phyloP scores from a whole-genome alignment of 2,113 vertebrate species.

The Hippolais icterina region DNA sequence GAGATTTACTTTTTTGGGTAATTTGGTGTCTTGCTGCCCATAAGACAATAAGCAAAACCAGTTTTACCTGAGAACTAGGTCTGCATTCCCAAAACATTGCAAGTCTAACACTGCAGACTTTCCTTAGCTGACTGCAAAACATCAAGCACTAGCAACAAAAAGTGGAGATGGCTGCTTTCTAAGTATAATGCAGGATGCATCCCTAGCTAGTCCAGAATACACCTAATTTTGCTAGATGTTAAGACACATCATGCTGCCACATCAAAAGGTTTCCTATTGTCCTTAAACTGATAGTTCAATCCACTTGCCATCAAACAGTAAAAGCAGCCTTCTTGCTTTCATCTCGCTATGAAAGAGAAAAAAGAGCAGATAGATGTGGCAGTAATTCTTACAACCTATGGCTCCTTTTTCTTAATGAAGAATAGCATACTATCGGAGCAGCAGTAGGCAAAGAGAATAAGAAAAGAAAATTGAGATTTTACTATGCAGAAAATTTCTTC shows the following conservation, averaged over 20 bases:
- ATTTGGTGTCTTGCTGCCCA: not conserved
- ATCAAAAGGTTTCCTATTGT: not conserved
- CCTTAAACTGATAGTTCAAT: not conserved
- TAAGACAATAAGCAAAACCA: not conserved
- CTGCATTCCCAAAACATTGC: not conserved
- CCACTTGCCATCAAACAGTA: not conserved
- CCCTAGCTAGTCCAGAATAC: not conserved
- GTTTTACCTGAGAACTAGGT: not conserved
- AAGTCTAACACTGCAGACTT: not conserved
- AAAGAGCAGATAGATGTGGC: not conserved
- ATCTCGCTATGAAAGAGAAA: not conserved
- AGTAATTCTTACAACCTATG: not conserved
- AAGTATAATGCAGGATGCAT: not conserved
- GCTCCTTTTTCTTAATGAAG: not conserved
- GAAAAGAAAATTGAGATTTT: not conserved
- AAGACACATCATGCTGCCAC: not conserved
- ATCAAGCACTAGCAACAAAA: accelerated
- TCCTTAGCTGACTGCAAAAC: not conserved
- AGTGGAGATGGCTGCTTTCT: not conserved
- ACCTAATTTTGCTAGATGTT: not conserved
- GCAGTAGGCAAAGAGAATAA: not conserved
- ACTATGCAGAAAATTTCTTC: not conserved
- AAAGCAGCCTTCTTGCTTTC: not conserved
- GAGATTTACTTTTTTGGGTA: not conserved
- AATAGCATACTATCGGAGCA: not conserved